These are phyloP conservation scores for Pseudomyrmex pallidus DNA, from an alignment of 1,140 invertebrate species.

Conservation along the genomic window DNA sequence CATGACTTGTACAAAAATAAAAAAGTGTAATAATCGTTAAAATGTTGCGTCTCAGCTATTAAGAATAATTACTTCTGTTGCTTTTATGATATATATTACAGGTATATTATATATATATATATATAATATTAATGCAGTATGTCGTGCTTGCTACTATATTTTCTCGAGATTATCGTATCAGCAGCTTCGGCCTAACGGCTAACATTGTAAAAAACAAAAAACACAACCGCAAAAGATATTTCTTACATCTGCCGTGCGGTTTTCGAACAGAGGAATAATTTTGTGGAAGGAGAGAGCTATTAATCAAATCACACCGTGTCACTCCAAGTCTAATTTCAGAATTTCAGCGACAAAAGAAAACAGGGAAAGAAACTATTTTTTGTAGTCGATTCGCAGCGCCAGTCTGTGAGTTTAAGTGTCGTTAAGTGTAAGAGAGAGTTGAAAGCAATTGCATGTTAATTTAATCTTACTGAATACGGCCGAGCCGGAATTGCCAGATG, in stretches of 20 bases:
- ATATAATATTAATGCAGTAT: too few species aligned
- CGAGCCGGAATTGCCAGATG: constrained; percentile 1
- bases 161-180: background rate
- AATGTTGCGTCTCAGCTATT: background rate
- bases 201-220: background rate
- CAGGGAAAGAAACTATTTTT: constrained; percentile 15
- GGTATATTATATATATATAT: background rate
- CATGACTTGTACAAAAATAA: background rate
- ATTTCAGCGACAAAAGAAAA: constrained; percentile 58
- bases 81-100: constrained; percentile 3
- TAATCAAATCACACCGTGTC: constrained; percentile 46
- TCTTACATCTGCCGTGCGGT: background rate
- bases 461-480: constrained; percentile 9
- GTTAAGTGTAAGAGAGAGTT: background rate
- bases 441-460: constrained; percentile 12
- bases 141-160: background rate
- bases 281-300: background rate
- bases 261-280: background rate
- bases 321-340: constrained; percentile 76
- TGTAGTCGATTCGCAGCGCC: background rate
- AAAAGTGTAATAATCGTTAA: background rate
- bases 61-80: background rate
- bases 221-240: constrained; percentile 2
- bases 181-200: background rate
- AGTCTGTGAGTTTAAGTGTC: background rate